Conservation (phyloP, 2,113 vertebrate genomes). For the Marcusenius ussheri region DNA sequence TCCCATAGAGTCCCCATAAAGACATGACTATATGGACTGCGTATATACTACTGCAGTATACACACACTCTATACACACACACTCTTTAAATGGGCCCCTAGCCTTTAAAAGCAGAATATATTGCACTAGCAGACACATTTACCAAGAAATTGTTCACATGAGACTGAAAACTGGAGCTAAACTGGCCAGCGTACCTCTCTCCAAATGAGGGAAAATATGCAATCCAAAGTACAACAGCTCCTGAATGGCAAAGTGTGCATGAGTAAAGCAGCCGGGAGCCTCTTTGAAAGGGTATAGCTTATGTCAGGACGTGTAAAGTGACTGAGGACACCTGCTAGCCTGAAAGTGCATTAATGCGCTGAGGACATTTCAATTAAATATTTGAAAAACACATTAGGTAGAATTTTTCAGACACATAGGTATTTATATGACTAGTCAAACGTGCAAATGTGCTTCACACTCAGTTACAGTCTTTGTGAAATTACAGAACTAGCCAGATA, state of each 20-base stretch:
- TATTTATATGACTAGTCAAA: constrained; percentile 1
- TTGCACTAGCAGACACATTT: constrained; percentile 66
- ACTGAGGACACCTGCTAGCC: neutral
- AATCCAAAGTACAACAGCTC: neutral
- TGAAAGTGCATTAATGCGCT: neutral
- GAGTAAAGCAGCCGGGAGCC: neutral
- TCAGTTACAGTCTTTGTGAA: neutral
- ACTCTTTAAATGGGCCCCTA: constrained; percentile 39
- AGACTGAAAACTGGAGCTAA: neutral
- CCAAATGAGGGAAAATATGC: neutral
- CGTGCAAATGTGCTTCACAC: neutral
- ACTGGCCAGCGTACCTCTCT: neutral
- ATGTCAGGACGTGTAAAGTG: neutral
- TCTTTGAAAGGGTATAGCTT: neutral
- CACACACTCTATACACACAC: no score
- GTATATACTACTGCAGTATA: neutral
- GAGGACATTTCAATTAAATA: neutral
- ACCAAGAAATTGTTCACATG: constrained; percentile 25
- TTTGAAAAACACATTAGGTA: neutral
- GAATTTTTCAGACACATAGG: neutral
- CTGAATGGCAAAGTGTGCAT: neutral
- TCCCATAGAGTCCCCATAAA: neutral
- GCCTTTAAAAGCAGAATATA: constrained; percentile 65
- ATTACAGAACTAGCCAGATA: neutral
- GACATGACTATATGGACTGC: neutral